Base-by-base conservation (phyloP, 1,140 invertebrate genomes). In the Platyscapa corneri region DNA sequence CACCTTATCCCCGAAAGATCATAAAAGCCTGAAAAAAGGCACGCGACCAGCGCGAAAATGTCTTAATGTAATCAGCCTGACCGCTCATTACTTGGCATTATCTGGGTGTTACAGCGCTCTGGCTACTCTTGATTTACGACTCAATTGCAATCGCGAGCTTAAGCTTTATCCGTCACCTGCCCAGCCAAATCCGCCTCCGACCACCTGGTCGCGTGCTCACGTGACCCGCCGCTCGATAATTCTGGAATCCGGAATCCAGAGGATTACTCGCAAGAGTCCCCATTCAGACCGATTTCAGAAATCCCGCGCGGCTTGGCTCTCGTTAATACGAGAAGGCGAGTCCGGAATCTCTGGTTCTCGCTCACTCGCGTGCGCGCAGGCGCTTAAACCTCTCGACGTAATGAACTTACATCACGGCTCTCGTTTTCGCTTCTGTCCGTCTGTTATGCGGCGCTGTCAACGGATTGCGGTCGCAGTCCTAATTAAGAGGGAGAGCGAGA, bases 221-320 rank as follows among this genome's bases (percentile, higher is more conserved):
- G 70, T 74, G 39, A 74, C 70, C 39, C 70, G 46, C 74, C 83
- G 85, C 56, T 42, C 53, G 56, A 78, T 87, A 87, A 84, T 84
- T 77, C 75, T n/a, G 82, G 70, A 88, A 88, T 88, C 84, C 79
- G 72, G 56, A n/a, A n/a, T n/a, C n/a, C n/a, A n/a, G n/a, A n/a
- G 42, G 75, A 77, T 46, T 70, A 30, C 30, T 10, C 34, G 20
- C 70, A 37, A 27, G 70, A n/a, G n/a, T n/a, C n/a, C 16, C 20
- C 20, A 27, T 3, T 27, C 5, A 5, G 56, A 49, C 30, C 23
- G 39, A 83, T 64, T 60, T 16, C 10, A 23, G 67, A 37, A 23
- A 23, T 70, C 32, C 70, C 37, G 20, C 30, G 67, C 39, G 3
- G 23, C 0, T 14, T 12, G 42, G 42, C 18, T 53, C 16, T 53